A percentile compares a stretch with the other conserved stretches of the same genome.
Conservation (phyloP, 2,888 invertebrate genomes). For the Hirtodrosophila alboralis region DNA sequence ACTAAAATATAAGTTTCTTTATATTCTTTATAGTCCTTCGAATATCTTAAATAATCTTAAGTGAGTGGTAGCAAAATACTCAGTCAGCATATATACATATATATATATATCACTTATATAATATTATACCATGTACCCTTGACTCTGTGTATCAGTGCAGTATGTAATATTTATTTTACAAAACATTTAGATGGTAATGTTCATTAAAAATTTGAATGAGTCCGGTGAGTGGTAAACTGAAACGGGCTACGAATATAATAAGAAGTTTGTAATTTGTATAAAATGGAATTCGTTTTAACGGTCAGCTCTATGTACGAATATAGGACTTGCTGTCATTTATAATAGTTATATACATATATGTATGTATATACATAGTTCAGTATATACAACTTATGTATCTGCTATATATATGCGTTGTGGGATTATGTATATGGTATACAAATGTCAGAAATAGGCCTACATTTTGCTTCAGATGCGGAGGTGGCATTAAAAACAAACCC, state of each 20-base stretch:
- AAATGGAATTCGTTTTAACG: constrained; percentile 38
- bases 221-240: constrained; percentile 30
- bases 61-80: no score
- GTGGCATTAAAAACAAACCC: constrained; percentile 69
- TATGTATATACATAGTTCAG: constrained; percentile 11
- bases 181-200: constrained; percentile 6
- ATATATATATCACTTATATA: no score
- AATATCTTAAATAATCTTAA: no score
- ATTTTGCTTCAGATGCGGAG: constrained; percentile 35
- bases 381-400: constrained; percentile 4
- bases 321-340: constrained; percentile 50
- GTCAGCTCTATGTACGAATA: constrained; percentile 20
- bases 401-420: constrained; percentile 20
- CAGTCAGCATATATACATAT: no score
- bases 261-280: constrained; percentile 24
- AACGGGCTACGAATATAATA: constrained; percentile 34
- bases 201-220: constrained; percentile 30
- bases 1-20: no score
- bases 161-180: constrained; percentile 1
- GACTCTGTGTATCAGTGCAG: no score
- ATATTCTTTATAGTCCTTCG: no score
- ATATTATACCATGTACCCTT: no score
- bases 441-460: constrained; percentile 48
- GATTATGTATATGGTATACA: constrained; percentile 23
- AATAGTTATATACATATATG: constrained; percentile 41